Conservation (phyloP, 2,888 invertebrate species). For the Sceliomorpha sp. region DNA sequence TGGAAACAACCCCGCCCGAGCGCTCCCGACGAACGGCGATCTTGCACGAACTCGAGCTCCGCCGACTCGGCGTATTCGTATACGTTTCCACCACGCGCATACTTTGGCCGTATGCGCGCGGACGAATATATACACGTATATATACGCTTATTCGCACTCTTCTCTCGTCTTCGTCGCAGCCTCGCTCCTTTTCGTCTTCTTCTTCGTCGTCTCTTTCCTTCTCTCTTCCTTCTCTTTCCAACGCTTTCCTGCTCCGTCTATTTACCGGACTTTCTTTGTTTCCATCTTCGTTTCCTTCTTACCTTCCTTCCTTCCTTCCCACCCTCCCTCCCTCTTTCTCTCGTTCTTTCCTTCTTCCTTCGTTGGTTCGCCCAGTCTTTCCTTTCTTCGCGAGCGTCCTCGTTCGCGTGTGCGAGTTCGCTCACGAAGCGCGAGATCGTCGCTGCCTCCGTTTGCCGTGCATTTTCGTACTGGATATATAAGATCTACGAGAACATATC, state of each 20-base stretch:
- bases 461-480: constrained; percentile 10
- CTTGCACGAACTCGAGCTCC: constrained; percentile 5
- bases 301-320: constrained; percentile 3
- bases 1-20: constrained; percentile 53
- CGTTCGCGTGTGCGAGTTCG: neutral
- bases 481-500: constrained; percentile 20
- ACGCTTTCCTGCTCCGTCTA: constrained; percentile 8
- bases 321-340: constrained; percentile 1
- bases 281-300: neutral
- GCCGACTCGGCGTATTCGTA: too few relatives aligned
- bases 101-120: constrained; percentile 2
- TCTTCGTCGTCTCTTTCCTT: neutral
- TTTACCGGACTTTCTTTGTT: constrained; percentile 2
- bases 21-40: constrained; percentile 19
- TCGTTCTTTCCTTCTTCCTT: too few relatives aligned
- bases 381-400: too few relatives aligned
- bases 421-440: too few relatives aligned
- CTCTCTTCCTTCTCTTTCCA: constrained; percentile 7
- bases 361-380: too few relatives aligned
- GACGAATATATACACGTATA: too few relatives aligned
- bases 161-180: constrained; percentile 5
- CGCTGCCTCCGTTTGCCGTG: constrained; percentile 1
- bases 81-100: neutral
- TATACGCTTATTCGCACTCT: neutral
- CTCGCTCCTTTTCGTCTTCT: neutral